Base-by-base conservation (phyloP, 1,140 invertebrate species). In the Zaprionus nigranus region DNA sequence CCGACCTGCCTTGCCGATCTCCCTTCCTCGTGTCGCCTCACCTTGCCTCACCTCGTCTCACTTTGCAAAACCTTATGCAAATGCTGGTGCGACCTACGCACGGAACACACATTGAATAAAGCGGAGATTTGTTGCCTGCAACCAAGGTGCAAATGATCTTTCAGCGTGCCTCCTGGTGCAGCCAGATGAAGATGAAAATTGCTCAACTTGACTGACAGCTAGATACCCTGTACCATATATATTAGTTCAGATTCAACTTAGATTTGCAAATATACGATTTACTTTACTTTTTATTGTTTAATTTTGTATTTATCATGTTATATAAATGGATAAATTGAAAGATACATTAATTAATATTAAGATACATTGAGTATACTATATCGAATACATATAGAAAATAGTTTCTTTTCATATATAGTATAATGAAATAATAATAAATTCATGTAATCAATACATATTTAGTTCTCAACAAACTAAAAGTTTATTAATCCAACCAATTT, bases 141-240 rank as follows among this genome's bases (percentile, higher is more conserved):
- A 60, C 63, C 76, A 76, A 88, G 85, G 81, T 88, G 85, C 84
- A 90, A 88, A 88, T 88, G 85, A 88, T 90, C 70, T 49, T 70
- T 15, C 51, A 53, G 43, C 24, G 30, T 65, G n/a, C 20, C 70
- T 36, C 54, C 54, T 24, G 61, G 4, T 38, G 22, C 30, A 64
- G 46, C 5, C n/a, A 34, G 46, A 11, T 2, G 4, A 13, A 24
- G 9, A 13, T 51, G 46, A 49, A 6, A 17, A 11, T 34, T 11
- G 30, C 9, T 11, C 3, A 2, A 46, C 4, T n/a, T 17, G 51
- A 54, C 22, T 3, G 34, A 65, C 53, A 9, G 13, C 0, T 5
- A 11, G 12, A 56, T 40, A 57, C 63, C 36, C 63, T 56, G n/a
- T 56, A 56, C 2, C 1, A 53, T 9, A 46, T 17, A n/a, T 17